Percentiles rank a stretch among this genome's conserved stretches.
Conservation (phyloP, 2,888 invertebrate genomes). For the Cosmorhoe ocellata region DNA sequence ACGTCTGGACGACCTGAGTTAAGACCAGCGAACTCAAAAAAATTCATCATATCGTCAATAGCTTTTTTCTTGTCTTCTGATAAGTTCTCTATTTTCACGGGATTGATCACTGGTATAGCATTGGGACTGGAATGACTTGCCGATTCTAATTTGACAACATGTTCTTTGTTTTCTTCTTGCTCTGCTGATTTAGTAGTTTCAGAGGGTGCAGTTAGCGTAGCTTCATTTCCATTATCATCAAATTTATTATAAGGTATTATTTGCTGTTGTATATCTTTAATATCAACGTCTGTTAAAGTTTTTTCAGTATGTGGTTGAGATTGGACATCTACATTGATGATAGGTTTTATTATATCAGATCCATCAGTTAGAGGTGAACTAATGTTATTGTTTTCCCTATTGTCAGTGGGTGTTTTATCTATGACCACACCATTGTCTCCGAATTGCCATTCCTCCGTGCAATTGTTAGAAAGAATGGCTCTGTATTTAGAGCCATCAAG, state of each 20-base stretch:
- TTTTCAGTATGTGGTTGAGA: conserved; percentile 50
- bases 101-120: conserved; percentile 26
- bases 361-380: conserved; percentile 15
- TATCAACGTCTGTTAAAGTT: conserved; percentile 54
- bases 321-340: conserved; percentile 55
- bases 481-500: conserved; percentile 82
- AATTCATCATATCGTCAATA: conserved; percentile 69
- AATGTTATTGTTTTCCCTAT: conserved; percentile 34
- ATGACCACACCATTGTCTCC: conserved; percentile 63
- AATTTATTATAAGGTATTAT: conserved; percentile 57
- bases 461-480: conserved; percentile 85
- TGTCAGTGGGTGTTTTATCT: conserved; percentile 24
- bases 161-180: conserved; percentile 33
- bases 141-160: conserved; percentile 40
- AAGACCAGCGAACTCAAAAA: conserved; percentile 63
- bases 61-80: conserved; percentile 66
- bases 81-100: conserved; percentile 33
- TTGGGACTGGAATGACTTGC: conserved; percentile 31
- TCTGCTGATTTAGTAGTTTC: conserved; percentile 24
- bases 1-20: conserved; percentile 36
- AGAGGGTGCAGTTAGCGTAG: conserved; percentile 15
- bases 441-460: conserved; percentile 82
- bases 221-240: conserved; percentile 1
- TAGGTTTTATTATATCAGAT: conserved; percentile 54
- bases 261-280: conserved; percentile 67